A percentile compares a stretch with the other conserved stretches of the same genome.
Evolutionary conservation across 2,888 invertebrate genomes (phyloP).

Genomic region (Hydrotaea diabolus): DNA sequence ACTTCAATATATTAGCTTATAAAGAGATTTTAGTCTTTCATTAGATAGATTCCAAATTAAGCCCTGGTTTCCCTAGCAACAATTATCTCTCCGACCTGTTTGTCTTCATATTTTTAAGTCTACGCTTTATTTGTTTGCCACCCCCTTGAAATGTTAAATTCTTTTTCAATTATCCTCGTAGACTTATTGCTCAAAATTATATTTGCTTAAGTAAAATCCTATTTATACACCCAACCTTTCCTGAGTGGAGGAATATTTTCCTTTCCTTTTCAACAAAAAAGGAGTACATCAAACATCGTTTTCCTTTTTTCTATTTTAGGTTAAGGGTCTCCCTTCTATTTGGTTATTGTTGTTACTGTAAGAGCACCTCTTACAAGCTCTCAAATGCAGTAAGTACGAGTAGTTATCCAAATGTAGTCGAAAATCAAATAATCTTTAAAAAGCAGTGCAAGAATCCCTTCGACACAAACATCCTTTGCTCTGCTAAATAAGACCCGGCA

Average conservation of each 20-base stretch:
- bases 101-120: no score
- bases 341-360: background rate
- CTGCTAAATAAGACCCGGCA: background rate
- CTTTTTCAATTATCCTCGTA: slow-evolving; percentile 60
- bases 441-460: slow-evolving; percentile 52
- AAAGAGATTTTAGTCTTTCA: no score
- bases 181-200: slow-evolving; percentile 30
- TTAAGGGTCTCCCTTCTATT: no score
- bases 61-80: no score
- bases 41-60: no score
- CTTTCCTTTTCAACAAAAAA: background rate
- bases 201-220: slow-evolving; percentile 56
- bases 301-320: slow-evolving; percentile 29
- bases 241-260: background rate
- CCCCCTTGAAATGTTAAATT: no score
- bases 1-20: no score
- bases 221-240: slow-evolving; percentile 54
- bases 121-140: no score
- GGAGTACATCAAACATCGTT: slow-evolving; percentile 52
- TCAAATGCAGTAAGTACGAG: no score
- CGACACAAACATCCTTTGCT: background rate
- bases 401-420: slow-evolving; percentile 18
- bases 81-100: no score
- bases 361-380: no score
- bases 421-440: slow-evolving; percentile 61